Percentiles rank a stretch among this genome's conserved stretches.
Conservation (phyloP, 2,797 vertebrate genomes). For the Enteromius trimaculatus region DNA sequence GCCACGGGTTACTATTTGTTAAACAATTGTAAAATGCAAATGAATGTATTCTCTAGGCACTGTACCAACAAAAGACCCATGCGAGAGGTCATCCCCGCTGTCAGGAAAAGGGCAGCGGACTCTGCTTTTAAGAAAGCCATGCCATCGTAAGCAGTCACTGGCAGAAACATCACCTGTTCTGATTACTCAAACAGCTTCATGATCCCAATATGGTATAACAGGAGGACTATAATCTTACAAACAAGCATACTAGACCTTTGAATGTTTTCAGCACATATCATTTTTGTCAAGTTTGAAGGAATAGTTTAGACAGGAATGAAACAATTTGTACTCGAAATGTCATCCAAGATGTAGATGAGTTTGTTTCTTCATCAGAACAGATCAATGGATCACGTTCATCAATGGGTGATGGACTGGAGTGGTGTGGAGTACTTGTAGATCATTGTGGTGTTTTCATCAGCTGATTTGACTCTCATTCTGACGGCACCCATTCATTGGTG, state of each 20-base stretch:
- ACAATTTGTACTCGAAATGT: too few relatives aligned
- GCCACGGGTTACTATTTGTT: constrained; percentile 76
- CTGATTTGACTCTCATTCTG: too few relatives aligned
- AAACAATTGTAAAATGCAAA: constrained; percentile 80
- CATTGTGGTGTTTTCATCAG: too few relatives aligned
- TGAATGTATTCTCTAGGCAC: constrained; percentile 64
- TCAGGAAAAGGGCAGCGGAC: constrained; percentile 48
- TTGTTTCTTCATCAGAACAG: too few relatives aligned
- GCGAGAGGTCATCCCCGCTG: constrained; percentile 66
- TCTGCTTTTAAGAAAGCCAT: constrained; percentile 51
- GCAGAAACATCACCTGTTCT: constrained; percentile 7
- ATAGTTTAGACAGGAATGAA: background rate
- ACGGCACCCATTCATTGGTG: too few relatives aligned
- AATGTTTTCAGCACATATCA: background rate
- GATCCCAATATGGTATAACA: background rate
- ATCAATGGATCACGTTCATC: too few relatives aligned
- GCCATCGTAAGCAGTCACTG: background rate
- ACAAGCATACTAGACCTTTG: background rate
- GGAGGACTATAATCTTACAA: background rate
- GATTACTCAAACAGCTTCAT: background rate
- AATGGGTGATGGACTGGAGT: too few relatives aligned
- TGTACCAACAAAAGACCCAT: constrained; percentile 72
- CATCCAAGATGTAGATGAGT: background rate
- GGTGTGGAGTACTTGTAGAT: too few relatives aligned
- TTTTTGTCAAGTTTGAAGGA: background rate